Percentiles rank a stretch among this genome's conserved stretches.
phyloP scores from a whole-genome alignment of 2,113 vertebrate genomes.

The Maccullochella peelii region DNA sequence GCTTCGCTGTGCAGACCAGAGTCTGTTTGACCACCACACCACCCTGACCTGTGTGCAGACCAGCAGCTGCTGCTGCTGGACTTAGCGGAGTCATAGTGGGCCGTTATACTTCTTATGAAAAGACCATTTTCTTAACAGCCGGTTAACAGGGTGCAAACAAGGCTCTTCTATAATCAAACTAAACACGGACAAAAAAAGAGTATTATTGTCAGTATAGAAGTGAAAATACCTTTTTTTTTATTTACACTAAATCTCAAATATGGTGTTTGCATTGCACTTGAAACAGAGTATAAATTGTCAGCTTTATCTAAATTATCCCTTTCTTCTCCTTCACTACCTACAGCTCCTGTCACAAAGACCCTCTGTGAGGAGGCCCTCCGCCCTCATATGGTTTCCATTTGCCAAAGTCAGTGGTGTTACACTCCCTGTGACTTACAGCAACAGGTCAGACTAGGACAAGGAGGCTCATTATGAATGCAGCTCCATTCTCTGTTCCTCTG shows the following conservation, averaged over 20 bases:
- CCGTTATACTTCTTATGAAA: slow-evolving; percentile 70
- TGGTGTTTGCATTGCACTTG: not conserved
- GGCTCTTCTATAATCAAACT: slow-evolving; percentile 26
- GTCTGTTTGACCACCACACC: not conserved
- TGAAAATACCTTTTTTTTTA: slow-evolving; percentile 1
- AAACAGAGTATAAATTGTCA: not conserved
- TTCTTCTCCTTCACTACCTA: slow-evolving; percentile 5
- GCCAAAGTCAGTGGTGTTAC: slow-evolving; percentile 37
- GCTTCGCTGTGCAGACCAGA: slow-evolving; percentile 23
- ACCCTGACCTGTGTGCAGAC: slow-evolving; percentile 25
- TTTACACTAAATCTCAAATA: not conserved
- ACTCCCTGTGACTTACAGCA: slow-evolving; percentile 40
- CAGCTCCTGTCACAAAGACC: slow-evolving; percentile 55
- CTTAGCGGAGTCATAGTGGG: slow-evolving; percentile 53
- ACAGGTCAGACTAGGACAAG: slow-evolving; percentile 71
- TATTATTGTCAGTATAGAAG: slow-evolving; percentile 29
- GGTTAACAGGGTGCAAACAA: slow-evolving; percentile 22
- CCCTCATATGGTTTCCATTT: slow-evolving; percentile 73
- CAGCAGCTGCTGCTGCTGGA: slow-evolving; percentile 17
- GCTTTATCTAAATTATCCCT: slow-evolving; percentile 13
- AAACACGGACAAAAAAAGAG: not conserved
- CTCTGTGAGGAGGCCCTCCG: slow-evolving; percentile 51
- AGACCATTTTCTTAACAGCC: slow-evolving; percentile 71
- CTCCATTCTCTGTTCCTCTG: slow-evolving; percentile 17
- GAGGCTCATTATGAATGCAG: slow-evolving; percentile 63